Conservation (phyloP, 2,888 invertebrate species). For the Oasisia sp. region DNA sequence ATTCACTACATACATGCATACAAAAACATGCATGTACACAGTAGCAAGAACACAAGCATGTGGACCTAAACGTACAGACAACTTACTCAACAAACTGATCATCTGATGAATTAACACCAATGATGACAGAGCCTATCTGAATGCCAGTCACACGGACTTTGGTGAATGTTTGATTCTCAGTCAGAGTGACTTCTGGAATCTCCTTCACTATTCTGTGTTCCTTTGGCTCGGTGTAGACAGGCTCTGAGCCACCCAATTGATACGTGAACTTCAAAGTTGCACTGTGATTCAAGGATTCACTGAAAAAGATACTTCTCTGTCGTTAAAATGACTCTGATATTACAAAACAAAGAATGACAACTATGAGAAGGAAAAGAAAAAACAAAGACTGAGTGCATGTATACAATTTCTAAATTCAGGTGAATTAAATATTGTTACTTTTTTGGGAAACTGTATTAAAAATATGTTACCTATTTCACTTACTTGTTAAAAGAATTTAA, state of each 20-base stretch:
- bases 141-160: constrained; percentile 42
- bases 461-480: background rate
- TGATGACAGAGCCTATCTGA: constrained; percentile 52
- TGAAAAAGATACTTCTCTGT: background rate
- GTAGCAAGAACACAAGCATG: background rate
- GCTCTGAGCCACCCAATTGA: background rate
- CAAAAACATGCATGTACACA: background rate
- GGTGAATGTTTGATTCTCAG: background rate
- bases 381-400: background rate
- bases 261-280: background rate
- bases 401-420: background rate
- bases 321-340: background rate
- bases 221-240: background rate
- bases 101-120: constrained; percentile 55
- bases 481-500: background rate
- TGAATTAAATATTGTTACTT: background rate
- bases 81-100: constrained; percentile 30
- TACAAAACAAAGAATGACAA: background rate
- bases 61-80: background rate
- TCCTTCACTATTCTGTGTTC: background rate
- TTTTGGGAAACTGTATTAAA: background rate
- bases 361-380: background rate
- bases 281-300: constrained; percentile 17
- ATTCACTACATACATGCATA: background rate
- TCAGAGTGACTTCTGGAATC: constrained; percentile 12